Evolutionary conservation across 2,888 invertebrate genomes (phyloP).

Genomic region (Volucella inflata): DNA sequence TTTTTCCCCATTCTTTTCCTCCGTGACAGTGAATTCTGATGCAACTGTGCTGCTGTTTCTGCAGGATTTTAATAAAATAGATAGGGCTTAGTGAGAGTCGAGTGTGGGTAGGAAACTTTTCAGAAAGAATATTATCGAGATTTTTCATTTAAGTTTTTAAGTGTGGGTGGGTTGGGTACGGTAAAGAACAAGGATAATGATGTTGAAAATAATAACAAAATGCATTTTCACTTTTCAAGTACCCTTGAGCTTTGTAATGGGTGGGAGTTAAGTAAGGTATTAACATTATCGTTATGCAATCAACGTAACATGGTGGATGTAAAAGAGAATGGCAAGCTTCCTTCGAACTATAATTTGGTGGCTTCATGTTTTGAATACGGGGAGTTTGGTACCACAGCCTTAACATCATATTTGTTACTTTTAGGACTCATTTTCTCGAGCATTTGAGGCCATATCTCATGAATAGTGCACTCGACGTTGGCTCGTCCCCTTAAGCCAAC

Average conservation of each 20-base stretch:
- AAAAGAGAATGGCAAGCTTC: too few species aligned
- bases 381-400: too few species aligned
- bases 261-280: not conserved
- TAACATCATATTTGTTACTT: too few species aligned
- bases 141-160: conserved; percentile 15
- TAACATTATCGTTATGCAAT: too few species aligned
- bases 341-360: too few species aligned
- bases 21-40: conserved; percentile 35
- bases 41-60: conserved; percentile 9
- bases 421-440: too few species aligned
- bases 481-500: too few species aligned
- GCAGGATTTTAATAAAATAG: conserved; percentile 28
- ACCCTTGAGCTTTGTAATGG: conserved; percentile 23
- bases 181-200: conserved; percentile 26
- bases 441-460: too few species aligned
- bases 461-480: too few species aligned
- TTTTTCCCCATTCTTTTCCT: conserved; percentile 1
- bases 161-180: conserved; percentile 5
- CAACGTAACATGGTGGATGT: too few species aligned
- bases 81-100: conserved; percentile 30
- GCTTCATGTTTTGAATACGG: too few species aligned
- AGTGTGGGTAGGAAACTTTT: conserved; percentile 18
- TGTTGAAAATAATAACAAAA: conserved; percentile 45
- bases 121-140: conserved; percentile 26
- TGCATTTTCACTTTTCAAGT: conserved; percentile 47